phyloP scores from a whole-genome alignment of 35 echinoderm and acorn worm genomes.

The Stichopus chloronotus region DNA sequence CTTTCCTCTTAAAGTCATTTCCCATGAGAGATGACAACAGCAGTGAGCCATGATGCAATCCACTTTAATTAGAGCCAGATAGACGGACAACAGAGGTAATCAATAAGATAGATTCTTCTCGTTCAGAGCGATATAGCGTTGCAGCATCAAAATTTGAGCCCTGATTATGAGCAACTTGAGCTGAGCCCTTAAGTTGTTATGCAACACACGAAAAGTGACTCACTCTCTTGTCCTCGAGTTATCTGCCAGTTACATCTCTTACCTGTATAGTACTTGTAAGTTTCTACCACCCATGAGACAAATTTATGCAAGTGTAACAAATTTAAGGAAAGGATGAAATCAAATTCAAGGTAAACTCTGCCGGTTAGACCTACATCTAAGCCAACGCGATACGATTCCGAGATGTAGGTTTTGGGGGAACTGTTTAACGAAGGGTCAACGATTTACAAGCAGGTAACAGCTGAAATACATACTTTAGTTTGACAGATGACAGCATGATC shows the following conservation, averaged over 20 bases:
- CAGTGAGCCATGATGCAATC: constrained; percentile 6
- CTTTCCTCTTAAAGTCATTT: neutral
- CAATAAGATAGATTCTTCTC: neutral
- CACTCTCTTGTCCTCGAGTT: neutral
- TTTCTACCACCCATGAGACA: neutral
- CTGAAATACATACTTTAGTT: too few relatives aligned
- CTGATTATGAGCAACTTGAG: neutral
- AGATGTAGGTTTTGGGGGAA: neutral
- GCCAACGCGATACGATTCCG: neutral
- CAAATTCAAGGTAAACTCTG: neutral
- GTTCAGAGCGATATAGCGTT: neutral
- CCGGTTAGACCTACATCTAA: neutral
- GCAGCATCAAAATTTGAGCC: neutral
- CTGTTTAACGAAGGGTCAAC: neutral
- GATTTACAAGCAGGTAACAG: neutral
- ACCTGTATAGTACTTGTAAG: neutral
- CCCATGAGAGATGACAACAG: neutral
- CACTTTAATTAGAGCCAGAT: neutral
- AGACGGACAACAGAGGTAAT: neutral
- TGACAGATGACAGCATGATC: too few relatives aligned
- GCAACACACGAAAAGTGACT: neutral
- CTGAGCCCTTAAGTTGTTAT: neutral
- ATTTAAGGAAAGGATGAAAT: neutral
- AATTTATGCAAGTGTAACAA: neutral
- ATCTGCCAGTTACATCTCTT: neutral